A percentile compares a stretch with the other conserved stretches of the same genome.
These are phyloP conservation scores for Hirtodrosophila trivittata DNA, from an alignment of 2,888 invertebrate genomes.

Conservation along the genomic window DNA sequence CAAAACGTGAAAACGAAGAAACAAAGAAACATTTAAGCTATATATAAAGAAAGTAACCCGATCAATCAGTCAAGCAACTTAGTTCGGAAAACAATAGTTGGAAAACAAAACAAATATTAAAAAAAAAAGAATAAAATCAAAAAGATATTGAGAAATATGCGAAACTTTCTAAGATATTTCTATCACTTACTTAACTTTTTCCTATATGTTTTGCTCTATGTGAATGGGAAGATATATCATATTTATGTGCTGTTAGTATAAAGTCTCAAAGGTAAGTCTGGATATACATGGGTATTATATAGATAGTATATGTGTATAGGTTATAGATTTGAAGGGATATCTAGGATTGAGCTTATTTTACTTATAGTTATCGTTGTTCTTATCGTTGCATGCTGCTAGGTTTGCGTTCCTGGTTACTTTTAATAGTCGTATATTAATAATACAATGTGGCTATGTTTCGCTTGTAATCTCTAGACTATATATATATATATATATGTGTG, in stretches of 20 bases:
- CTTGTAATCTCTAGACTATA: constrained; percentile 13
- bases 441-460: constrained; percentile 63
- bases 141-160: background rate
- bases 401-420: constrained; percentile 58
- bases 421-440: constrained; percentile 44
- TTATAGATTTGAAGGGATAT: background rate
- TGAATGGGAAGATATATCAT: too few relatives aligned
- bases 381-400: constrained; percentile 64
- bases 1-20: constrained; percentile 13
- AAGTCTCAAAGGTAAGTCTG: too few relatives aligned
- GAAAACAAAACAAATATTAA: background rate
- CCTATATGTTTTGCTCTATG: too few relatives aligned
- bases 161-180: too few relatives aligned
- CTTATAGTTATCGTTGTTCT: constrained; percentile 17
- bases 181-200: too few relatives aligned
- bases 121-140: background rate
- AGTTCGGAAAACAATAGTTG: constrained; percentile 7
- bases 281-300: too few relatives aligned
- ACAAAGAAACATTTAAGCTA: background rate
- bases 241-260: too few relatives aligned
- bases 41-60: background rate
- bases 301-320: background rate
- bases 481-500: too few relatives aligned
- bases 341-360: background rate
- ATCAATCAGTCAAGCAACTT: constrained; percentile 27